These are phyloP conservation scores for Plotosus lineatus DNA, from an alignment of 2,113 vertebrate species.

Conservation along the genomic window DNA sequence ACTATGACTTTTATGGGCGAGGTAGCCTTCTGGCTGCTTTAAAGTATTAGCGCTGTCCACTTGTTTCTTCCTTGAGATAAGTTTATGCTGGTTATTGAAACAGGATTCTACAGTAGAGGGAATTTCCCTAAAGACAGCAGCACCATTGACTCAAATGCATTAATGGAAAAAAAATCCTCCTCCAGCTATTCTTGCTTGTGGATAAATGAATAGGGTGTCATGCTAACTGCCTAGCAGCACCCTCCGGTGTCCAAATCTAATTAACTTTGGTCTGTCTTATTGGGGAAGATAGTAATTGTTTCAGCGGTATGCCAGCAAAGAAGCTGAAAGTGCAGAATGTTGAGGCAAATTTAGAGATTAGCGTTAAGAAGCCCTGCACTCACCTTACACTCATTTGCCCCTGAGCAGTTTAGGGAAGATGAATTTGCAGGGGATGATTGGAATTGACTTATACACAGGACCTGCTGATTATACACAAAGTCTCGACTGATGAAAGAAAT, in stretches of 20 bases:
- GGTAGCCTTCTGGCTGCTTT: neutral
- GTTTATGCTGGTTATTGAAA: conserved; percentile 42
- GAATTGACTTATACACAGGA: conserved; percentile 46
- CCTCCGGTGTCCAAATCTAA: conserved; percentile 77
- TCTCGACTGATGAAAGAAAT: neutral
- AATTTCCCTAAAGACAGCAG: conserved; percentile 48
- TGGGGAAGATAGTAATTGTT: conserved; percentile 76
- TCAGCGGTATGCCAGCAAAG: conserved; percentile 74
- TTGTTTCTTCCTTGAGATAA: conserved; percentile 54
- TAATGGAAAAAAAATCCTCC: conserved; percentile 60
- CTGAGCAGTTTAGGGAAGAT: conserved; percentile 62
- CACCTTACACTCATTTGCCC: conserved; percentile 68
- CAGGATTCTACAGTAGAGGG: conserved; percentile 19
- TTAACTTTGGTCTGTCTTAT: conserved; percentile 79
- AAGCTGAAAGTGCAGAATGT: conserved; percentile 74
- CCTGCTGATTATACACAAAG: conserved; percentile 1
- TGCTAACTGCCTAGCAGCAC: conserved; percentile 77
- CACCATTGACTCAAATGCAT: conserved; percentile 38
- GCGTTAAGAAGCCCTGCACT: conserved; percentile 62
- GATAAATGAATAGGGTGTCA: conserved; percentile 75
- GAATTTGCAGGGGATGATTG: conserved; percentile 57
- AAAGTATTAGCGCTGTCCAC: neutral
- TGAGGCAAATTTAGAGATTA: conserved; percentile 67
- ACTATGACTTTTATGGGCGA: neutral
- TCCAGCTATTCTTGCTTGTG: conserved; percentile 70